These are phyloP conservation scores for Liopterus haemorrhoidalis DNA, from an alignment of 2,888 invertebrate species.

Conservation along the genomic window DNA sequence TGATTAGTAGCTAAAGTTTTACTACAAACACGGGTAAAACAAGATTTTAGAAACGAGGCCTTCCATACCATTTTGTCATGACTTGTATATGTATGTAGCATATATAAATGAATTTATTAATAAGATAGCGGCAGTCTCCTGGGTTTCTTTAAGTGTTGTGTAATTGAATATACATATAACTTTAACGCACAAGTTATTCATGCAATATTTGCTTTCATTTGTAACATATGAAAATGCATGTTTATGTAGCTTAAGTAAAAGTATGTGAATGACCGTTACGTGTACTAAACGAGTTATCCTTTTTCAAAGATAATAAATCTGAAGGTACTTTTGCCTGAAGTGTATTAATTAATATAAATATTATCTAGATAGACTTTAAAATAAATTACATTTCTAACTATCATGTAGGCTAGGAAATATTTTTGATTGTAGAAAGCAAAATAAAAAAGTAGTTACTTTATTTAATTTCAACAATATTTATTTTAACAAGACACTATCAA, in stretches of 20 bases:
- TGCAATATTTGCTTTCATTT: slow-evolving; percentile 21
- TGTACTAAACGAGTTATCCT: too few species aligned
- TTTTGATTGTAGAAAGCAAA: background rate
- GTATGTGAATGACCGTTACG: too few species aligned
- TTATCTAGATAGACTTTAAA: too few species aligned
- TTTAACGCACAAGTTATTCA: slow-evolving; percentile 22
- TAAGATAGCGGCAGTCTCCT: slow-evolving; percentile 11
- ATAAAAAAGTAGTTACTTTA: slow-evolving; percentile 14
- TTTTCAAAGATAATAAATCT: too few species aligned
- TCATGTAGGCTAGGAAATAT: slow-evolving; percentile 7
- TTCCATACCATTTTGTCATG: slow-evolving; percentile 18
- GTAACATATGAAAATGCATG: slow-evolving; percentile 15
- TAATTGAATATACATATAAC: slow-evolving; percentile 19
- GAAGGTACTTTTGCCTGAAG: too few species aligned
- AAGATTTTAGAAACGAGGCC: slow-evolving; percentile 19
- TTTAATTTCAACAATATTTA: slow-evolving; percentile 23
- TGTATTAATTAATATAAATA: too few species aligned
- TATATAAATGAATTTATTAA: slow-evolving; percentile 15
- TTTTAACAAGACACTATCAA: slow-evolving; percentile 22
- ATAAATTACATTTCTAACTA: too few species aligned
- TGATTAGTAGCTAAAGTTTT: too few species aligned
- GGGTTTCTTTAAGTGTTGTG: slow-evolving; percentile 17
- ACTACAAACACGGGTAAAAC: too few species aligned
- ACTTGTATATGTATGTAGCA: slow-evolving; percentile 22
- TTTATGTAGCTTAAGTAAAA: too few species aligned